phyloP scores from a whole-genome alignment of 2,888 invertebrate genomes.

The Phyllotreta striolata region DNA sequence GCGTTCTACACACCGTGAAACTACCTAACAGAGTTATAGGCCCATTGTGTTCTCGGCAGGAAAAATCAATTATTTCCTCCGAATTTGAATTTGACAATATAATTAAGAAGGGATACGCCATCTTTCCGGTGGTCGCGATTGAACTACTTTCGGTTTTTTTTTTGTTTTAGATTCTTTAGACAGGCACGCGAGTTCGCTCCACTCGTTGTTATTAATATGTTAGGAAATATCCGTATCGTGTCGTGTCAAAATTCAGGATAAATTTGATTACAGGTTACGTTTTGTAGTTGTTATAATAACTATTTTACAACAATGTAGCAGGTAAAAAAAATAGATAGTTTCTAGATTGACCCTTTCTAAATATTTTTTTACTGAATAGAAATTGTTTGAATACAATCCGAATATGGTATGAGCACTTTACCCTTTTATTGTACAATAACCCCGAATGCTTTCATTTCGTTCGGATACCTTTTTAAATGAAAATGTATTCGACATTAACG shows the following conservation, averaged over 20 bases:
- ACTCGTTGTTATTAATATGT: slow-evolving; percentile 24
- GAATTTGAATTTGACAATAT: slow-evolving; percentile 40
- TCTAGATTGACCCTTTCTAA: not conserved
- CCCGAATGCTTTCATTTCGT: slow-evolving; percentile 22
- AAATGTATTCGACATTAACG: slow-evolving; percentile 28
- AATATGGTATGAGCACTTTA: not conserved
- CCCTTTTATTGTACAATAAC: not conserved
- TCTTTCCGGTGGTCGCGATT: slow-evolving; percentile 27
- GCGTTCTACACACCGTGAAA: slow-evolving; percentile 34
- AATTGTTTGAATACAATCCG: too few species aligned
- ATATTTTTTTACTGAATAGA: not conserved
- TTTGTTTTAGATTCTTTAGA: not conserved
- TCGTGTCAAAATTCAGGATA: too few species aligned
- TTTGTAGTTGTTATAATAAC: too few species aligned
- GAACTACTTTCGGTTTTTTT: slow-evolving; percentile 19
- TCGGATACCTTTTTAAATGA: slow-evolving; percentile 24
- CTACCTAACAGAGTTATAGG: slow-evolving; percentile 32
- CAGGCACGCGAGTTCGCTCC: slow-evolving; percentile 19
- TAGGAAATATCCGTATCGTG: slow-evolving; percentile 19
- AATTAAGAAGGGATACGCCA: slow-evolving; percentile 38
- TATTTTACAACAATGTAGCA: not conserved
- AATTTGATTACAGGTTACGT: too few species aligned
- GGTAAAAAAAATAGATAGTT: not conserved
- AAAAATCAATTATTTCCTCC: slow-evolving; percentile 42
- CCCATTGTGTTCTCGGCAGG: slow-evolving; percentile 39